Evolutionary conservation across 2,113 vertebrate species (phyloP).

Genomic region (Athene noctua): DNA sequence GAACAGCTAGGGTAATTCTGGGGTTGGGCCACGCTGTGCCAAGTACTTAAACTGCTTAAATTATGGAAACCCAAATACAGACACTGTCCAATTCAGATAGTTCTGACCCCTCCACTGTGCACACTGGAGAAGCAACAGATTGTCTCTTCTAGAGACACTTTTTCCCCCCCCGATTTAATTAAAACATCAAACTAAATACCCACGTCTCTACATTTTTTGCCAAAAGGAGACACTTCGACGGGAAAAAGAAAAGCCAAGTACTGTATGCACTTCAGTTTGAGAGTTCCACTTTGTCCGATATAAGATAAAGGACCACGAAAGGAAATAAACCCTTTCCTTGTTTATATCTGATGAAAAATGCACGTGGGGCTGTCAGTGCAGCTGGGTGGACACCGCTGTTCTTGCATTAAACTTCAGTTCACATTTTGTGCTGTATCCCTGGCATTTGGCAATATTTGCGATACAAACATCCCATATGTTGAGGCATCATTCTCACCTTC

Average conservation of each 20-base stretch:
- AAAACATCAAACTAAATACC: background rate
- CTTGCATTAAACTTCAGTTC: background rate
- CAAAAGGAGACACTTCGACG: background rate
- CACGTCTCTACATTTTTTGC: background rate
- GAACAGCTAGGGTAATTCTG: background rate
- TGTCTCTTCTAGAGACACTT: background rate
- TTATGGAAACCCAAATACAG: background rate
- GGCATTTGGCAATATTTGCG: background rate
- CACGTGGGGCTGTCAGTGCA: background rate
- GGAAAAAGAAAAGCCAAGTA: background rate
- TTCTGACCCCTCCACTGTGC: background rate
- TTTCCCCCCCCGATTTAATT: background rate
- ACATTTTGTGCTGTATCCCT: background rate
- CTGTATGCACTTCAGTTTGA: background rate
- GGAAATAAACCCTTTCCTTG: background rate
- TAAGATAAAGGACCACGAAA: background rate
- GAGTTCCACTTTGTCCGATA: background rate
- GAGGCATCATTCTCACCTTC: constrained; percentile 76
- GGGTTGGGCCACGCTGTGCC: background rate
- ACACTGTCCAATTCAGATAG: background rate
- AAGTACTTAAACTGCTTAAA: background rate
- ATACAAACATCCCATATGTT: background rate
- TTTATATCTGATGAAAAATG: background rate
- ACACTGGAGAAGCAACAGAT: background rate
- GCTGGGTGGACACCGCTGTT: background rate